These are phyloP conservation scores for Eristalis intricaria DNA, from an alignment of 2,888 invertebrate species.

Conservation along the genomic window DNA sequence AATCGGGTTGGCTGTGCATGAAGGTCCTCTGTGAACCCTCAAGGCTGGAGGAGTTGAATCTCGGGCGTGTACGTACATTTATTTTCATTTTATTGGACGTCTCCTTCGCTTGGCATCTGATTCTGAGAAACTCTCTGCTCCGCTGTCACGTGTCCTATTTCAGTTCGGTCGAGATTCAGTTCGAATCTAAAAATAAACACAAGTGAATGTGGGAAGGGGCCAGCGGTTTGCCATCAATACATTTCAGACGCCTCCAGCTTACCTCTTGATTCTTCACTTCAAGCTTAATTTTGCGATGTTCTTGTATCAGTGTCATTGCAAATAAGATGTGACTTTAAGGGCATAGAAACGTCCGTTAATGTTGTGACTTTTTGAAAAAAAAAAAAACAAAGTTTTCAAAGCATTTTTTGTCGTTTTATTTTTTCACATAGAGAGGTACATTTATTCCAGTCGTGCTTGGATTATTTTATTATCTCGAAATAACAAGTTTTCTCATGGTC, in stretches of 20 bases:
- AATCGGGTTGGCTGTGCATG: not conserved
- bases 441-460: no score
- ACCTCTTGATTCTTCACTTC: slow-evolving; percentile 31
- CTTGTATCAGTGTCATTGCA: slow-evolving; percentile 5
- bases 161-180: not conserved
- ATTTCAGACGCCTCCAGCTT: not conserved
- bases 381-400: no score
- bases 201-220: not conserved
- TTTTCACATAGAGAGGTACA: no score
- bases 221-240: not conserved
- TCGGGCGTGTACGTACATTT: not conserved
- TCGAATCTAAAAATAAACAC: not conserved
- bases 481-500: no score
- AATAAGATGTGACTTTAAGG: no score
- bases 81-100: not conserved
- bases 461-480: no score
- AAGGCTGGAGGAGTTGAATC: not conserved
- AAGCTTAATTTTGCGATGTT: not conserved
- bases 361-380: no score
- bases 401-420: no score
- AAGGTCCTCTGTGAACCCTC: not conserved
- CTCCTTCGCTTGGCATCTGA: not conserved
- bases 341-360: no score
- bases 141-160: not conserved
- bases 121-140: not conserved